These are phyloP conservation scores for Microtus montanus DNA, from an alignment of 2,113 vertebrate species.

Conservation along the genomic window DNA sequence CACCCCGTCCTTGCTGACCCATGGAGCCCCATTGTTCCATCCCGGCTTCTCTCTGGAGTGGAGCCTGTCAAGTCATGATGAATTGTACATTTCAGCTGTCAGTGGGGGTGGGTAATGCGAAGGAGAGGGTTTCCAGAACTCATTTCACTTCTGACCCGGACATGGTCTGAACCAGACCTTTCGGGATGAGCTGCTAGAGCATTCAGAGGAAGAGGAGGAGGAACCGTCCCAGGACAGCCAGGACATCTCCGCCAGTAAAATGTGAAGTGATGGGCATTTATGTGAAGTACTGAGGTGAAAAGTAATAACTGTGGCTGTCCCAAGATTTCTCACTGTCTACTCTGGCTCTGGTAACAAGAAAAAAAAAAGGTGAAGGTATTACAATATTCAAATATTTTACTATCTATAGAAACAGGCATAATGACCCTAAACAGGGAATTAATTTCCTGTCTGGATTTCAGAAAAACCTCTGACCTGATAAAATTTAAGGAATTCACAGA, in stretches of 20 bases:
- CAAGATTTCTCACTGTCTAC: neutral
- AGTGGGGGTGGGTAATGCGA: conserved; percentile 30
- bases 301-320: neutral
- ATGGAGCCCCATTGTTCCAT: conserved; percentile 63
- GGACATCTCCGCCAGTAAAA: conserved; percentile 24
- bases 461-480: neutral
- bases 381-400: neutral
- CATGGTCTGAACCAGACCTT: conserved; percentile 67
- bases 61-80: conserved; percentile 81
- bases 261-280: conserved; percentile 47
- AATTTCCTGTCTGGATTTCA: neutral
- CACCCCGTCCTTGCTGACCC: conserved; percentile 67
- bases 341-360: neutral
- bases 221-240: conserved; percentile 31
- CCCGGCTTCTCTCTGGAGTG: conserved; percentile 67
- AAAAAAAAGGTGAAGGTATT: neutral
- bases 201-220: neutral
- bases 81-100: conserved; percentile 79
- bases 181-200: conserved; percentile 37
- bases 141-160: conserved; percentile 74
- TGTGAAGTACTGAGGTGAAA: conserved; percentile 10
- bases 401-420: neutral
- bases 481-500: neutral
- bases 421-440: neutral
- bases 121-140: conserved; percentile 73